Evolutionary conservation across 1,140 invertebrate genomes (phyloP).

Genomic region (Anastatus disparis): DNA sequence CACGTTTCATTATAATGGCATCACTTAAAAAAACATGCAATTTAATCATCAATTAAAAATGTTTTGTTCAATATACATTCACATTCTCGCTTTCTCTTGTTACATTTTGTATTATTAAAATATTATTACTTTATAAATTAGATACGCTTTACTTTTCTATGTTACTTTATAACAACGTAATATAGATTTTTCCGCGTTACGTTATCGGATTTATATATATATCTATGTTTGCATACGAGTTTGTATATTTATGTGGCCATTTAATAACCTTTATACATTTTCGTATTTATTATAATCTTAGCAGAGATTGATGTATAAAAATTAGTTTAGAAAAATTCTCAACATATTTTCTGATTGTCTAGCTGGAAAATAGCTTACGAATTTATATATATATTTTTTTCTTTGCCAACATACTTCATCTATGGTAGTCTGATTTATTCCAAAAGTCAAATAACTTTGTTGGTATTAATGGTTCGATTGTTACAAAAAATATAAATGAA

Average conservation of each 20-base stretch:
- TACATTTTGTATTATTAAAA: slow-evolving; percentile 17
- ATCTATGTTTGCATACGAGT: neutral
- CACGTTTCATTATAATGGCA: slow-evolving; percentile 22
- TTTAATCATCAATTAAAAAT: slow-evolving; percentile 9
- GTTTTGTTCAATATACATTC: slow-evolving; percentile 1
- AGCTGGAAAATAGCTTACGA: slow-evolving; percentile 27
- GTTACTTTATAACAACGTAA: slow-evolving; percentile 15
- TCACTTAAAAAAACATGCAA: slow-evolving; percentile 6
- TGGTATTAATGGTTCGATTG: no score
- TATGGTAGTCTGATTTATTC: neutral
- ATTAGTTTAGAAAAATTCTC: slow-evolving; percentile 29
- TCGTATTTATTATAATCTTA: neutral
- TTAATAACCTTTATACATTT: slow-evolving; percentile 7
- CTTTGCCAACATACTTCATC: neutral
- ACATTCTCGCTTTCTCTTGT: slow-evolving; percentile 1
- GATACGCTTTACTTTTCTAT: slow-evolving; percentile 13
- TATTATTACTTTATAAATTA: slow-evolving; percentile 35
- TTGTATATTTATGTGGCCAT: slow-evolving; percentile 20
- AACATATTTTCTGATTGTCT: slow-evolving; percentile 33
- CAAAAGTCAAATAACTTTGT: no score
- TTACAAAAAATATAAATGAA: slow-evolving; percentile 10
- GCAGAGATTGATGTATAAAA: slow-evolving; percentile 20
- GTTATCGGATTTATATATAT: neutral
- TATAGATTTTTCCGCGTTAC: slow-evolving; percentile 6
- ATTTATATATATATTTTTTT: slow-evolving; percentile 20